These are phyloP conservation scores for Mus caroli DNA, from an alignment of 2,797 vertebrate species.

Conservation along the genomic window DNA sequence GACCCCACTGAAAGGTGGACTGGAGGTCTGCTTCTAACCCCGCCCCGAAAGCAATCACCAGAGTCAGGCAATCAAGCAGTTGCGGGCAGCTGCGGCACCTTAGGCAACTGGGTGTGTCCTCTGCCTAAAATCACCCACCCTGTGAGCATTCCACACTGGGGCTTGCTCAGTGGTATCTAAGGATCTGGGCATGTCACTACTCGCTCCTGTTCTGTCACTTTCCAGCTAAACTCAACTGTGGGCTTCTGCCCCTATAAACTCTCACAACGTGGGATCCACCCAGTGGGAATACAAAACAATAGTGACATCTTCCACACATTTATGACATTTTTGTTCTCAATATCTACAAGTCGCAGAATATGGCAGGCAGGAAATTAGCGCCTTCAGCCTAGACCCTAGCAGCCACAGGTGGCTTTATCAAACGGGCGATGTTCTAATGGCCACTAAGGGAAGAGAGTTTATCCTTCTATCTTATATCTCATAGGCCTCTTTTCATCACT, in stretches of 20 bases:
- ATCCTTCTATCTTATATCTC: slow-evolving; percentile 69
- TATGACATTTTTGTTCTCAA: slow-evolving; percentile 51
- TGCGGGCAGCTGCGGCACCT: not conserved
- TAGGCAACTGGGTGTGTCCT: not conserved
- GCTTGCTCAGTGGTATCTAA: not conserved
- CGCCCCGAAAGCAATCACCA: not conserved
- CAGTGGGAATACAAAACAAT: slow-evolving; percentile 69
- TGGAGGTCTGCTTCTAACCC: not conserved
- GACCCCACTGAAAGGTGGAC: not conserved
- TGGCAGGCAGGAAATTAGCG: not conserved
- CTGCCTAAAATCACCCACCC: not conserved
- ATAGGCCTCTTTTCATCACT: slow-evolving; percentile 69
- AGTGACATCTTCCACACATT: slow-evolving; percentile 70
- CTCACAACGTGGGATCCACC: slow-evolving; percentile 42
- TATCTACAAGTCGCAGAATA: not conserved
- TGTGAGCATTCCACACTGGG: not conserved
- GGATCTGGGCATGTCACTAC: not conserved
- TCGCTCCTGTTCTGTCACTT: not conserved
- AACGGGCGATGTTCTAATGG: slow-evolving; percentile 68
- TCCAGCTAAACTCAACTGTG: not conserved
- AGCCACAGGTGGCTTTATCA: not conserved
- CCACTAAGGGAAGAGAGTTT: slow-evolving; percentile 71
- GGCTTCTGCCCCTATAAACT: slow-evolving; percentile 1
- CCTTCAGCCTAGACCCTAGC: not conserved
- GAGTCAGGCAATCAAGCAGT: not conserved